Evolutionary conservation across 2,113 vertebrate genomes (phyloP), one percentile per base, ranked within the genome.

Genomic region (Thalassarche chlororhynchos): DNA sequence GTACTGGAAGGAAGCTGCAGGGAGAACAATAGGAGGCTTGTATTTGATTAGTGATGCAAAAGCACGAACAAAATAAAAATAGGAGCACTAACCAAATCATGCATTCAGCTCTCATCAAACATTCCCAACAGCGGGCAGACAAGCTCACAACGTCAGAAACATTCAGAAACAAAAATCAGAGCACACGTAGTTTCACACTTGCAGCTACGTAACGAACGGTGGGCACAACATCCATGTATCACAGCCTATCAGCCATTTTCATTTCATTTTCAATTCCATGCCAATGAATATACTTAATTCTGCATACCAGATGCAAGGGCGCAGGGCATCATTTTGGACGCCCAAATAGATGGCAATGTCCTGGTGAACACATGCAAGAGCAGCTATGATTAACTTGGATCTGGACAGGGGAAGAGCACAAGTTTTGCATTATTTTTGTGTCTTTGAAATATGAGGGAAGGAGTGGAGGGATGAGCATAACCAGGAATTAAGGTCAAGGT

Each of bases 11-110:
- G 86, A 74, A 71, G 89, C 78, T 54, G 89, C 81, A 6, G 55
- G 81, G 89, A 90, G 94, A 90, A 97, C 95, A 96, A 97, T 89
- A 51, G 89, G 58, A 81, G 70, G 71, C 40, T 96, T 94, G 92
- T 85, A 31, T 89, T 81, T 32, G 81, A 89, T 94, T 76, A 91
- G 82, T 46, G 86, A 90, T 89, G 90, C 95, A 96, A 95, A 91
- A 84, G 75, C 74, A 54, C 4, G 81, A 12, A 44, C 68, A 44
- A 93, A 93, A 94, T 83, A 70, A 85, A 96, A 96, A 95, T 9
- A 93, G 91, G 81, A 83, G 93, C 57, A 2, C 64, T 29, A 28
- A 87, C 64, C 89, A 78, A 74, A 87, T 60, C 74, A 32, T 4
- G 8, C 89, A 17, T 61, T 93, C 70, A 28, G 78, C 89, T 82